phyloP scores from a whole-genome alignment of 1,140 invertebrate genomes.

The Atopsyche davidsoni region DNA sequence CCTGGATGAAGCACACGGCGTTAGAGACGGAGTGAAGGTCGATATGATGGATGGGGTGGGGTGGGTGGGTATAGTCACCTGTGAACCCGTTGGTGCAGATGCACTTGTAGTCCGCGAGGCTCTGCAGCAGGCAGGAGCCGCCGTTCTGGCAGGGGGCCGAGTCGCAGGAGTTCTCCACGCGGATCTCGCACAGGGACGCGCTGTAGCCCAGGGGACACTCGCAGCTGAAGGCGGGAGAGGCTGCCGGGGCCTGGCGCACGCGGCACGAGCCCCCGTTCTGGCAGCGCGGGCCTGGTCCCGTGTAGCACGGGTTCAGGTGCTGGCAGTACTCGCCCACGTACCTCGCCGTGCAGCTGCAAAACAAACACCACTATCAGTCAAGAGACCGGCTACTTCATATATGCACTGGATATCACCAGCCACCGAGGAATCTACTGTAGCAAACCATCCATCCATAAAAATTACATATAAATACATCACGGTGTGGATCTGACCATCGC shows the following conservation, averaged over 20 bases:
- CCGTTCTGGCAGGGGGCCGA: conserved; percentile 79
- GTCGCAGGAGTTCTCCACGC: conserved; percentile 85
- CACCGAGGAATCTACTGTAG: no score
- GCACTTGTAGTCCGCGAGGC: conserved; percentile 74
- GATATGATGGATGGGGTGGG: background rate
- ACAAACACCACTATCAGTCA: no score
- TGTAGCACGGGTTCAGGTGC: conserved; percentile 85
- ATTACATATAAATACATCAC: no score
- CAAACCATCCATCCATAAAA: no score
- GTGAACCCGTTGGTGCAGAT: conserved; percentile 78
- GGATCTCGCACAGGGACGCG: conserved; percentile 88
- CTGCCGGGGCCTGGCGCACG: conserved; percentile 60
- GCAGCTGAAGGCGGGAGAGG: conserved; percentile 75
- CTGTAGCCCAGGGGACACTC: conserved; percentile 84
- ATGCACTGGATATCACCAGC: no score
- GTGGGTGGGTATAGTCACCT: conserved; percentile 54
- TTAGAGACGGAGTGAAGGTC: background rate
- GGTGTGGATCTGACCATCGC: no score
- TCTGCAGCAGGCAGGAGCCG: conserved; percentile 73
- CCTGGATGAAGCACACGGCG: conserved; percentile 53
- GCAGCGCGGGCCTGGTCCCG: conserved; percentile 68
- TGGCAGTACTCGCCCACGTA: conserved; percentile 94
- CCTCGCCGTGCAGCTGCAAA: conserved; percentile 82
- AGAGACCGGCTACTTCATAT: no score
- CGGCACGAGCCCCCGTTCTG: conserved; percentile 90